These are phyloP conservation scores for Argynnis bischoffii DNA, from an alignment of 2,888 invertebrate species.

Conservation along the genomic window DNA sequence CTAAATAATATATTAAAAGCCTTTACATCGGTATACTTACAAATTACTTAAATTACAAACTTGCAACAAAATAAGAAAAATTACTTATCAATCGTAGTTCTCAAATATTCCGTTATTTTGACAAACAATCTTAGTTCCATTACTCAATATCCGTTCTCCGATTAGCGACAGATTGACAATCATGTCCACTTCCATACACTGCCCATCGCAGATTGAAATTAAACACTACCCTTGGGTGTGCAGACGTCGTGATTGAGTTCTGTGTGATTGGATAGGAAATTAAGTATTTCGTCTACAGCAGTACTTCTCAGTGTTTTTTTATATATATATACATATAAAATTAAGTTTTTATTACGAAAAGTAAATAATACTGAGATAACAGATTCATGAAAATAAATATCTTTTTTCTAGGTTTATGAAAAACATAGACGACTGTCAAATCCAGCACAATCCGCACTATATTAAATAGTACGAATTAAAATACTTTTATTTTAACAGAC, in stretches of 20 bases:
- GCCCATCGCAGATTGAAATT: constrained; percentile 35
- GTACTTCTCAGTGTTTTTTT: neutral
- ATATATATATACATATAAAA: no score
- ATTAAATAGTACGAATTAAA: no score
- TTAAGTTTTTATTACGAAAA: no score
- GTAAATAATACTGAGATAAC: no score
- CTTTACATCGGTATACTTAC: no score
- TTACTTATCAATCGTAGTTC: neutral
- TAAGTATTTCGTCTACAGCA: constrained; percentile 4
- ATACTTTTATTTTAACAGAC: no score
- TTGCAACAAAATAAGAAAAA: neutral
- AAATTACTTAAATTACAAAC: no score
- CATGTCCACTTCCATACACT: constrained; percentile 58
- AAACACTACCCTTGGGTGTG: constrained; percentile 23
- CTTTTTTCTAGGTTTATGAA: no score
- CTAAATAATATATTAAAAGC: no score
- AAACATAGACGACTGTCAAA: no score
- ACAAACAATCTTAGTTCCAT: constrained; percentile 45
- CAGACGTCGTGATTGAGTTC: constrained; percentile 6
- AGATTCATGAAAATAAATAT: no score
- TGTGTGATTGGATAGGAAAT: constrained; percentile 19
- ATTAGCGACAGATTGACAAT: constrained; percentile 63
- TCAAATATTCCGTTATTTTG: neutral
- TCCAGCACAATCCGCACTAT: no score
- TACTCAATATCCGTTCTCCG: constrained; percentile 57